These are phyloP conservation scores for Diadophis punctatus DNA, from an alignment of 2,113 vertebrate species.

Conservation along the genomic window DNA sequence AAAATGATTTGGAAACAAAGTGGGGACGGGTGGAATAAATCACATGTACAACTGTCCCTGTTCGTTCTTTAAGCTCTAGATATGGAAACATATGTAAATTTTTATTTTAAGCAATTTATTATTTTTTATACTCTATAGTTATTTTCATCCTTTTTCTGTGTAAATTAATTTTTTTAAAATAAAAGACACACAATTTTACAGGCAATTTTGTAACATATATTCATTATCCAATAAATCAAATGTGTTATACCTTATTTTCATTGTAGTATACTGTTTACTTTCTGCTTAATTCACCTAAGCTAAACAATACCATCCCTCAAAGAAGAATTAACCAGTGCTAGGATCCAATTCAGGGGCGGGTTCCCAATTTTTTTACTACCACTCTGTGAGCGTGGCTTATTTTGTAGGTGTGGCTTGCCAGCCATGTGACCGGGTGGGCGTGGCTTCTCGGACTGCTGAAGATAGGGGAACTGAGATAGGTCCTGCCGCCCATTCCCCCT, in stretches of 20 bases:
- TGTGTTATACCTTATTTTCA: not conserved
- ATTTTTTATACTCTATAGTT: not conserved
- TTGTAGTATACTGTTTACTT: not conserved
- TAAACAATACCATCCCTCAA: not conserved
- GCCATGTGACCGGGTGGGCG: no score
- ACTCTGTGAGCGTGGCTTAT: no score
- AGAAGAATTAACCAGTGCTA: not conserved
- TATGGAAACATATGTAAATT: not conserved
- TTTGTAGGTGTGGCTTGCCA: no score
- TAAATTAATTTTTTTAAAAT: not conserved
- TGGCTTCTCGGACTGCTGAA: no score
- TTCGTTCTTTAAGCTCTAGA: not conserved
- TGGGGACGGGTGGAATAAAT: not conserved
- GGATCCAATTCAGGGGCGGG: no score
- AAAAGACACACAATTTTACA: not conserved
- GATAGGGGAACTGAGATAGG: no score
- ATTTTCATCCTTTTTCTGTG: not conserved
- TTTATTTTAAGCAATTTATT: not conserved
- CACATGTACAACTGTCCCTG: not conserved
- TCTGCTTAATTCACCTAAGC: not conserved
- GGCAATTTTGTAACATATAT: not conserved
- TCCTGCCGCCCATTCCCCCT: no score
- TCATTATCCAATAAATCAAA: not conserved
- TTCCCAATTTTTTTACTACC: no score
- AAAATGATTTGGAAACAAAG: not conserved